Conservation (phyloP, 1,140 invertebrate genomes). For the Drosophila novamexicana region DNA sequence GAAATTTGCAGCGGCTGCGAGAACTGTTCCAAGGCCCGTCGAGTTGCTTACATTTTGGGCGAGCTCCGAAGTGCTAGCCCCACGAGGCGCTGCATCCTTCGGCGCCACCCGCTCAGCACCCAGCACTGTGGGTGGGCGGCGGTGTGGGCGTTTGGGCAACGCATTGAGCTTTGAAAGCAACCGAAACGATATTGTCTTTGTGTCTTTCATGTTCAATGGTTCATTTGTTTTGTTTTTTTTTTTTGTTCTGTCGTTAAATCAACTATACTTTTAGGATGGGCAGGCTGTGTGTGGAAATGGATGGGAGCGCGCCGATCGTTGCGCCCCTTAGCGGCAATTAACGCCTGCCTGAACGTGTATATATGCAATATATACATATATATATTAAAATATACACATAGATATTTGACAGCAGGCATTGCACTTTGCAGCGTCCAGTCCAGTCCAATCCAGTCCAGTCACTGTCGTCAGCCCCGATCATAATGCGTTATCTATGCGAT, state of each 20-base stretch:
- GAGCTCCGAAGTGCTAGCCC: background rate
- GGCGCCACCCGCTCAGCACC: background rate
- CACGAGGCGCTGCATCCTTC: background rate
- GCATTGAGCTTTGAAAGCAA: slow-evolving; percentile 15
- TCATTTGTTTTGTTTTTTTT: background rate
- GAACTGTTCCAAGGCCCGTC: slow-evolving; percentile 4
- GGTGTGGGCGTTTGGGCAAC: background rate
- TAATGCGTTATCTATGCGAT: slow-evolving; percentile 4
- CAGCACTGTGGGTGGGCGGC: background rate
- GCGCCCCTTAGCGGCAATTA: slow-evolving; percentile 1
- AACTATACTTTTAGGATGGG: slow-evolving; percentile 12
- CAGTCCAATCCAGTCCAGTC: background rate
- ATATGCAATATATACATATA: background rate
- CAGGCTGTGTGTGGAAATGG: slow-evolving; percentile 1
- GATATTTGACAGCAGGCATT: background rate
- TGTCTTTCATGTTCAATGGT: slow-evolving; percentile 27
- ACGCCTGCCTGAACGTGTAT: background rate
- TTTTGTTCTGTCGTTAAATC: slow-evolving; percentile 8
- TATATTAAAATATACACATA: background rate
- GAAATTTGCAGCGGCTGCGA: slow-evolving; percentile 5
- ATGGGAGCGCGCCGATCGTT: background rate
- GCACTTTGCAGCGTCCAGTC: slow-evolving; percentile 6
- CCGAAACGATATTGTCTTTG: slow-evolving; percentile 39
- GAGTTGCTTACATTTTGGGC: background rate
- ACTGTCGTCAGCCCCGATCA: slow-evolving; percentile 7